Conservation (phyloP, 2,113 vertebrate genomes). For the Oncorhynchus keta region DNA sequence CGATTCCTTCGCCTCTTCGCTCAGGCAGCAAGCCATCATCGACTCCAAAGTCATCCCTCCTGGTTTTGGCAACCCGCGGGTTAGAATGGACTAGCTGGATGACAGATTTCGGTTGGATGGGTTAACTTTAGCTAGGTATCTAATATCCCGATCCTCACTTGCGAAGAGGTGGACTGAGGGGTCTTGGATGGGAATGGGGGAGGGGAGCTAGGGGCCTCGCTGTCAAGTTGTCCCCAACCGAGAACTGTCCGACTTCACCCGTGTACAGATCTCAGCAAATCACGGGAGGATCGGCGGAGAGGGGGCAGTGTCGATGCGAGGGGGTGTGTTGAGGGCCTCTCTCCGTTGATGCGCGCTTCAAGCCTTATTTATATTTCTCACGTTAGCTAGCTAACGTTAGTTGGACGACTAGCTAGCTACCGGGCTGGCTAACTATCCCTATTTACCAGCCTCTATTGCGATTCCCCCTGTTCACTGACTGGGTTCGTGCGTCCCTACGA, state of each 20-base stretch:
- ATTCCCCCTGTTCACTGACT: slow-evolving; percentile 9
- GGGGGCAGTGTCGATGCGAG: slow-evolving; percentile 31
- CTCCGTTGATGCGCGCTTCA: slow-evolving; percentile 31
- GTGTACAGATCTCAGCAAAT: slow-evolving; percentile 53
- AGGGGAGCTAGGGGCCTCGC: slow-evolving; percentile 67
- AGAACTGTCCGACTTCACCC: slow-evolving; percentile 61
- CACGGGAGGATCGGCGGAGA: slow-evolving; percentile 51
- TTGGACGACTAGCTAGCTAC: neutral
- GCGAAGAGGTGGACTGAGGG: slow-evolving; percentile 42
- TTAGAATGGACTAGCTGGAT: slow-evolving; percentile 54
- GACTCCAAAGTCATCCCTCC: slow-evolving; percentile 91
- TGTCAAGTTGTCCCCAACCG: slow-evolving; percentile 72
- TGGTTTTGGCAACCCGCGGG: slow-evolving; percentile 68
- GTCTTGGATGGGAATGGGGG: slow-evolving; percentile 46
- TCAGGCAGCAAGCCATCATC: slow-evolving; percentile 99
- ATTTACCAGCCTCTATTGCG: neutral
- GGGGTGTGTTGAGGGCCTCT: slow-evolving; percentile 38
- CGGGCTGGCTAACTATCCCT: slow-evolving; percentile 22
- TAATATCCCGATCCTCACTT: slow-evolving; percentile 34
- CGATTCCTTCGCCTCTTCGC: slow-evolving; percentile 98
- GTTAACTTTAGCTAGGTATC: slow-evolving; percentile 2
- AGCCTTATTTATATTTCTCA: slow-evolving; percentile 28
- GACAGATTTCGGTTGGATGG: slow-evolving; percentile 38
- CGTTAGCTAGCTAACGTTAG: slow-evolving; percentile 1
- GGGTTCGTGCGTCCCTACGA: slow-evolving; percentile 25